Conservation (phyloP, 2,888 invertebrate species). For the Caenorhabditis doughertyi region DNA sequence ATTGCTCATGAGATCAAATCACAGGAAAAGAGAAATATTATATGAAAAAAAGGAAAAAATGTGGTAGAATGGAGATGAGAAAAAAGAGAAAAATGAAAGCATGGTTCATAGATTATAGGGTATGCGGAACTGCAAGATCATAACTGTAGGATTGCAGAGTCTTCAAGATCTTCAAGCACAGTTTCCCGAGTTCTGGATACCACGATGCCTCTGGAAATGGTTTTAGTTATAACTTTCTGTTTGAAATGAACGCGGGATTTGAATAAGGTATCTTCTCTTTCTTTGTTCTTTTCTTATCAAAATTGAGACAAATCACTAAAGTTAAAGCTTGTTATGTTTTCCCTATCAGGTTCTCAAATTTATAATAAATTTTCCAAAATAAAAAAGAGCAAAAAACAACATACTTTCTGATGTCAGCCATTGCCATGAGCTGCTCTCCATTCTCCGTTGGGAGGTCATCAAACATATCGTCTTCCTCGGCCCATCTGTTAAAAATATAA, state of each 20-base stretch:
- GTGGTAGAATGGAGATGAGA: too few species aligned
- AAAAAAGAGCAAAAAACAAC: conserved; percentile 16
- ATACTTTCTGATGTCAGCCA: conserved; percentile 62
- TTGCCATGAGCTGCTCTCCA: conserved; percentile 64
- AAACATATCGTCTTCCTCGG: conserved; percentile 65
- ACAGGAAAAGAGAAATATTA: conserved; percentile 28
- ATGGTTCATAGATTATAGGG: too few species aligned
- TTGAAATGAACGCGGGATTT: neutral
- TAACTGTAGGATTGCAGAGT: conserved; percentile 45
- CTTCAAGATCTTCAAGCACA: conserved; percentile 59
- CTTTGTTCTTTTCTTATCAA: neutral
- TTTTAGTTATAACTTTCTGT: too few species aligned
- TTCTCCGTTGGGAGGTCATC: conserved; percentile 62
- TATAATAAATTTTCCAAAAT: neutral
- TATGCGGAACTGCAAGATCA: conserved; percentile 32
- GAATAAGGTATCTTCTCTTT: too few species aligned
- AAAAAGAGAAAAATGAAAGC: too few species aligned
- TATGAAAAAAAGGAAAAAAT: conserved; percentile 1
- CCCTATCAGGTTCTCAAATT: too few species aligned
- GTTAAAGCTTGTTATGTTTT: too few species aligned
- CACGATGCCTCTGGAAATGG: conserved; percentile 49
- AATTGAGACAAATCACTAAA: neutral
- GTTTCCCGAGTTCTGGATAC: conserved; percentile 59
- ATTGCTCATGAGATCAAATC: conserved; percentile 34
- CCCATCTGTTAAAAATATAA: conserved; percentile 55